These are phyloP conservation scores for Rhopalosiphum padi DNA, from an alignment of 1,140 invertebrate genomes.

Conservation along the genomic window DNA sequence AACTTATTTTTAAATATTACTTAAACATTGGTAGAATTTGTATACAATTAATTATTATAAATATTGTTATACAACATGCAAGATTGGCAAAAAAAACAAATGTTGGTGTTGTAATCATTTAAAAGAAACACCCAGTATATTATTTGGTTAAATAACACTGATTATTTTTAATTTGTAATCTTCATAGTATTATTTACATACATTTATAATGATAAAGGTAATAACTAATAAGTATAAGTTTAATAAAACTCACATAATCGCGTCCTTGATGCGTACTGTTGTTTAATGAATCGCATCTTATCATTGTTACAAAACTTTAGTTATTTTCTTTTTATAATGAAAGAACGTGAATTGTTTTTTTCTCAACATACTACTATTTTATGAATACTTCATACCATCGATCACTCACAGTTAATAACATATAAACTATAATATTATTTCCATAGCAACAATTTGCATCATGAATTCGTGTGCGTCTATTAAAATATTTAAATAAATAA, in stretches of 20 bases:
- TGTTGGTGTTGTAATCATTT: background rate
- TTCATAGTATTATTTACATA: slow-evolving; percentile 18
- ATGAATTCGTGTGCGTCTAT: background rate
- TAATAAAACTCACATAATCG: slow-evolving; percentile 40
- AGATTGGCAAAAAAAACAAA: background rate
- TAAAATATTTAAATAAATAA: slow-evolving; percentile 10
- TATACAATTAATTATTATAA: background rate
- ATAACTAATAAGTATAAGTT: background rate
- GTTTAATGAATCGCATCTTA: slow-evolving; percentile 3
- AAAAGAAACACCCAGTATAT: background rate
- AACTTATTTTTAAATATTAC: background rate
- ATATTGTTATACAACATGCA: background rate
- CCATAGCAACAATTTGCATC: slow-evolving; percentile 26
- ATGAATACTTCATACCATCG: background rate
- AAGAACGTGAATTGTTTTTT: background rate
- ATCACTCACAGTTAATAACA: background rate
- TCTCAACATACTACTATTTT: background rate
- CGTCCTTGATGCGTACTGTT: slow-evolving; percentile 26
- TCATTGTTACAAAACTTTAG: background rate
- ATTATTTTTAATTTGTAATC: background rate
- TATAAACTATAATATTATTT: slow-evolving; percentile 13
- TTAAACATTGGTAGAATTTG: background rate
- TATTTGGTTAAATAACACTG: background rate
- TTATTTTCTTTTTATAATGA: background rate
- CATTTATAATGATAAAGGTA: background rate